These are phyloP conservation scores for Pandion haliaetus DNA, from an alignment of 2,113 vertebrate genomes.

Conservation along the genomic window DNA sequence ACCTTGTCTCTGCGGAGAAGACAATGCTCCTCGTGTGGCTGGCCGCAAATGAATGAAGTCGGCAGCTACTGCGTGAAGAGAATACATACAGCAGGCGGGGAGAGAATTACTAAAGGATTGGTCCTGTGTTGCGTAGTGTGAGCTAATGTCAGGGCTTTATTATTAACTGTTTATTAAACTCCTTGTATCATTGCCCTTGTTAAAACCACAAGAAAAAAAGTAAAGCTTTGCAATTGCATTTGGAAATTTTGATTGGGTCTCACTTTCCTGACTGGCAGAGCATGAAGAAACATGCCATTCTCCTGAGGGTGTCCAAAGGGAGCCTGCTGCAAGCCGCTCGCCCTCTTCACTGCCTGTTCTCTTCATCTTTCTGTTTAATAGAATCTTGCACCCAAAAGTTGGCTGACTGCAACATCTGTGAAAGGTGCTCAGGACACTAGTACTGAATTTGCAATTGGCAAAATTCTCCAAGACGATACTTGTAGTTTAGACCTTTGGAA, in stretches of 20 bases:
- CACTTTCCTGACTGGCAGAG: conserved; percentile 72
- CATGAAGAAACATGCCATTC: conserved; percentile 75
- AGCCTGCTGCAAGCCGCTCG: conserved; percentile 60
- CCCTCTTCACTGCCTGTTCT: conserved; percentile 68
- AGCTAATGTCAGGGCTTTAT: conserved; percentile 28
- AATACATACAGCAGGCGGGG: neutral
- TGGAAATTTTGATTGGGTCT: conserved; percentile 59
- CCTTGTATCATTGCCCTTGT: neutral
- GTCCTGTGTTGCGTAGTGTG: neutral
- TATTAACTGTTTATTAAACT: conserved; percentile 12
- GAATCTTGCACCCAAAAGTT: conserved; percentile 69
- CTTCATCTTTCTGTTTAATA: conserved; percentile 68
- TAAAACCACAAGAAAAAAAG: conserved; percentile 29
- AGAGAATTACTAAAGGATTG: conserved; percentile 1
- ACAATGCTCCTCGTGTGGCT: neutral
- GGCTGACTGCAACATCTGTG: conserved; percentile 67
- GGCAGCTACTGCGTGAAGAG: conserved; percentile 3
- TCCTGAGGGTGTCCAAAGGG: conserved; percentile 58
- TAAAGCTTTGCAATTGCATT: conserved; percentile 24
- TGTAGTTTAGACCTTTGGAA: neutral
- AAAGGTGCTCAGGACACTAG: neutral
- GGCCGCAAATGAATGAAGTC: neutral
- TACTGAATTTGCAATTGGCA: neutral
- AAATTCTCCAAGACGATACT: neutral
- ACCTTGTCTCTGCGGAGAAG: neutral